Base-by-base conservation (phyloP, 2,888 invertebrate genomes). In the Cordylochernes scorpioides region DNA sequence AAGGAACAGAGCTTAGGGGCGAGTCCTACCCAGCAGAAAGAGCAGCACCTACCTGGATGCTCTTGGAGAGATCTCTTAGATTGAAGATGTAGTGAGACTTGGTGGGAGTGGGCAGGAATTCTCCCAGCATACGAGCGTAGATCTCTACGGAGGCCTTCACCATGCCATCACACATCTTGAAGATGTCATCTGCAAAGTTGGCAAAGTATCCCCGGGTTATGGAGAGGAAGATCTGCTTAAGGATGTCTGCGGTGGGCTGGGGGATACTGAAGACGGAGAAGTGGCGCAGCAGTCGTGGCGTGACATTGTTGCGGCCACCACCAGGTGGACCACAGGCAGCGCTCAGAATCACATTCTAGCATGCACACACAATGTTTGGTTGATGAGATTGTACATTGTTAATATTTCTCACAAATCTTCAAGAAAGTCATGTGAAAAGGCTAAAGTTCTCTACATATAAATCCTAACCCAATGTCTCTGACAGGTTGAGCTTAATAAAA, bases 21-120 rank as follows among this genome's bases (percentile, higher is more conserved):
- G n/a, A 9, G n/a, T 19, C 8, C 8, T 19, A n/a, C 8, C 19
- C n/a, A 22, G 14, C 12, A 22, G 30, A 19, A 13, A 15, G 13
- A 24, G 12, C 17, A 16, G 14, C 8, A n/a, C 7, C n/a, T 44
- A 42, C 82, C 54, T 82, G 82, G 44, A 82, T 62, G 36, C 75
- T 75, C 52, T 82, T 84, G 7, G 82, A 80, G 22, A 84, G 58
- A 57, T 84, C 82, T 34, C 55, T 38, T 15, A 55, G 44, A 39
- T 55, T 55, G 44, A 55, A 55, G 32, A 55, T 47, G 32, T 55
- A 55, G 41, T 55, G 55, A 28, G 53, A 54, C 36, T 54, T 54
- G 17, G 52, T 49, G 3, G 55, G 54, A 2, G 54, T 55, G 3
- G 55, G 55, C 17, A 55, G 43, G 4, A 55, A 43, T 32, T 53